Evolutionary conservation across 2,888 invertebrate genomes (phyloP).

Genomic region (Artemia sp.): DNA sequence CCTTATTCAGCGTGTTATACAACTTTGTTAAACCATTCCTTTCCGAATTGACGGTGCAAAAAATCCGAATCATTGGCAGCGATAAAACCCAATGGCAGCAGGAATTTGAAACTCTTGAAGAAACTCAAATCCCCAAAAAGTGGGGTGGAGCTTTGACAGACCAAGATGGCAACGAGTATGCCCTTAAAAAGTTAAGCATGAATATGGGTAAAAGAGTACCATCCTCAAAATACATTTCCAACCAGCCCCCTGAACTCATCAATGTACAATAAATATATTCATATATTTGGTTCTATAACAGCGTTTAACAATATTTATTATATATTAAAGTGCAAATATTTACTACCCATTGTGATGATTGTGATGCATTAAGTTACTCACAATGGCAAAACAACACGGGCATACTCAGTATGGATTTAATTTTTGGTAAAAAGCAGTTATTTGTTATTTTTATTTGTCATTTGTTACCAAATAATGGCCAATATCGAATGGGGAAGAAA

Average conservation of each 20-base stretch:
- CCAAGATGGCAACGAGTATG: constrained; percentile 13
- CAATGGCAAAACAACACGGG: too few relatives aligned
- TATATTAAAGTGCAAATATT: too few relatives aligned
- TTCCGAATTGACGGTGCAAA: constrained; percentile 3
- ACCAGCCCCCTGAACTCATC: background rate
- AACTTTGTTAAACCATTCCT: constrained; percentile 13
- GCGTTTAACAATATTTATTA: too few relatives aligned
- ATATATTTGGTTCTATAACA: too few relatives aligned
- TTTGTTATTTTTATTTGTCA: too few relatives aligned
- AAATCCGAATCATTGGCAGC: constrained; percentile 7
- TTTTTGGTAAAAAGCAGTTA: too few relatives aligned
- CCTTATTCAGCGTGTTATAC: background rate
- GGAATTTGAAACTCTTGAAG: background rate
- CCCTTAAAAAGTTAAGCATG: background rate
- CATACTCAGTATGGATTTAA: too few relatives aligned
- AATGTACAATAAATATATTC: too few relatives aligned
- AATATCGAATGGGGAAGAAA: too few relatives aligned
- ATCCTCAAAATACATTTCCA: background rate
- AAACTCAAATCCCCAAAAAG: background rate
- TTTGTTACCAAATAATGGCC: too few relatives aligned
- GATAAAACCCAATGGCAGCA: background rate
- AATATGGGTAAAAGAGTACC: constrained; percentile 4
- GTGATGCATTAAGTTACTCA: too few relatives aligned
- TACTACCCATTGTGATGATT: too few relatives aligned
- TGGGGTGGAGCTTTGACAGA: constrained; percentile 4